A percentile compares a stretch with the other conserved stretches of the same genome.
Evolutionary conservation across 1,140 invertebrate species (phyloP).

Genomic region (Drosophila funebris): DNA sequence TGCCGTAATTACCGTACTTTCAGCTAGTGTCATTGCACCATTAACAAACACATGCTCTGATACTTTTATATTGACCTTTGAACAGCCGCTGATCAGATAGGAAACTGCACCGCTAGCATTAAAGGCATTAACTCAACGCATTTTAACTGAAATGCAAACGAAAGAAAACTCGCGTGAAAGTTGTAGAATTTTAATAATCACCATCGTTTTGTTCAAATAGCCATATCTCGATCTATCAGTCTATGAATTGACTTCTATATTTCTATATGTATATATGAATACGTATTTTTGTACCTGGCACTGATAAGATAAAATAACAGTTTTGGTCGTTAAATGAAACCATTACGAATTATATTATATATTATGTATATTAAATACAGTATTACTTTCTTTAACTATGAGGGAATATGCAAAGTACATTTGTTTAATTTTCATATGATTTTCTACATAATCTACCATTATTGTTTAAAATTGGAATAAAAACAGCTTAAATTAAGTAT

Average conservation of each 20-base stretch:
- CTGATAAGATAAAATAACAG: conserved; percentile 23
- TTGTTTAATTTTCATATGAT: no score
- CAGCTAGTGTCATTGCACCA: conserved; percentile 3
- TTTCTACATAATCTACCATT: no score
- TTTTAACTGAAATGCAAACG: background rate
- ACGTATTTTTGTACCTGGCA: background rate
- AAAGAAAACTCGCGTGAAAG: background rate
- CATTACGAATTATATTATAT: conserved; percentile 25
- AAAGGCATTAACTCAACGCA: background rate
- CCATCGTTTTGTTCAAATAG: background rate
- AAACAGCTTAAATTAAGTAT: no score
- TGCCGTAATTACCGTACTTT: background rate
- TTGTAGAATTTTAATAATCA: background rate
- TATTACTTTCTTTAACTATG: no score
- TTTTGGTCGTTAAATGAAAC: background rate
- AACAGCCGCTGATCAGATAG: background rate
- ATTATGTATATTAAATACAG: background rate
- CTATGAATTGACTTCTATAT: background rate
- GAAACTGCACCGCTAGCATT: background rate
- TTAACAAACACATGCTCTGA: background rate
- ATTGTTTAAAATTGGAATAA: no score
- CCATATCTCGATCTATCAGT: background rate
- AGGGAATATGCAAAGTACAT: no score
- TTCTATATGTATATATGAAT: background rate
- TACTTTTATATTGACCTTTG: background rate